Conservation (phyloP, 2,113 vertebrate species). For the Corynorhinus townsendii region DNA sequence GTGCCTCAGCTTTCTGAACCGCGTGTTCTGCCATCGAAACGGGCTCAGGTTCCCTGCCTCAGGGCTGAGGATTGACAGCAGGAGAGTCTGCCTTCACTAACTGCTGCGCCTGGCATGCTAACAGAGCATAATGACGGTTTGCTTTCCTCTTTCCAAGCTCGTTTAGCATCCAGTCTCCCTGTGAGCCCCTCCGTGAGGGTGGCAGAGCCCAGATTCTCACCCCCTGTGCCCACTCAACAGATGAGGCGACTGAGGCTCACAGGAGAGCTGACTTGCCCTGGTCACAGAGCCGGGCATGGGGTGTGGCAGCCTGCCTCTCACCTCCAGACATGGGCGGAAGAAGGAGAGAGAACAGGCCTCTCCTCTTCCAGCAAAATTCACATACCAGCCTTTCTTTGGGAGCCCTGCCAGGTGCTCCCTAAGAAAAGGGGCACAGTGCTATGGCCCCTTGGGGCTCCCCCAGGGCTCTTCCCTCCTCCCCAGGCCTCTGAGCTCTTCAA, state of each 20-base stretch:
- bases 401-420: neutral
- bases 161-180: neutral
- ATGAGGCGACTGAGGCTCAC: neutral
- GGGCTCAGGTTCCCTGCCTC: accelerated
- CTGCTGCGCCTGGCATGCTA: accelerated
- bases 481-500: neutral
- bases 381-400: neutral
- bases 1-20: neutral
- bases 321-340: neutral
- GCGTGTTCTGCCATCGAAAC: accelerated
- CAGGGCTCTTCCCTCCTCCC: neutral
- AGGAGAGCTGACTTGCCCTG: neutral
- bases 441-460: accelerated
- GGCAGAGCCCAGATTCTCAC: neutral
- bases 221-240: neutral
- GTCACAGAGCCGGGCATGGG: neutral
- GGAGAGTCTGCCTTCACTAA: accelerated
- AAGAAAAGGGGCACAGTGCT: neutral
- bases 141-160: neutral
- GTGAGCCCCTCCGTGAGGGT: neutral
- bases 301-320: neutral
- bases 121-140: accelerated
- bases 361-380: neutral
- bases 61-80: accelerated
- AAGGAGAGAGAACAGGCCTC: too few relatives aligned